Evolutionary conservation across 2,888 invertebrate species (phyloP).

Genomic region (Stegophylla sp.): DNA sequence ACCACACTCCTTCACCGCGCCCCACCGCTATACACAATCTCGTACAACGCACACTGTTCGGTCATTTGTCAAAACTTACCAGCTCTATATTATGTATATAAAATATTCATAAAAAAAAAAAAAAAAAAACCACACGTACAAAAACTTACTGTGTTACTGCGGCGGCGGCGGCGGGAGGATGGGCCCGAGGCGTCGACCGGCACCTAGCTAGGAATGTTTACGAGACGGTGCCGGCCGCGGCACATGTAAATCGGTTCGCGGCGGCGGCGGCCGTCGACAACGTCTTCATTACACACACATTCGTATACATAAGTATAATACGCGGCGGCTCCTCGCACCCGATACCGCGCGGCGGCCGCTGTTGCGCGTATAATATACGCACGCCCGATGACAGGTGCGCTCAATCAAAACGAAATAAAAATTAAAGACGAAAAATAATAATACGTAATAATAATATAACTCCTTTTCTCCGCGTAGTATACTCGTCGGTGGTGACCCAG

Average conservation of each 20-base stretch:
- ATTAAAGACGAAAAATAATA: too few species aligned
- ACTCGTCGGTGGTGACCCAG: too few species aligned
- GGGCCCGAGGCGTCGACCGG: constrained; percentile 45
- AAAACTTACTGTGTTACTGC: not conserved
- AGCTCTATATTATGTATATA: not conserved
- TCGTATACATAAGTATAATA: too few species aligned
- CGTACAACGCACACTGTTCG: not conserved
- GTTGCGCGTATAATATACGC: not conserved
- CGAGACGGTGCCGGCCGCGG: constrained; percentile 4
- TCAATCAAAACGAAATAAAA: not conserved
- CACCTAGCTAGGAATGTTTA: constrained; percentile 53
- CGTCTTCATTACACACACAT: constrained; percentile 54
- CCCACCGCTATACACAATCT: not conserved
- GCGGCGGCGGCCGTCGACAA: constrained; percentile 11
- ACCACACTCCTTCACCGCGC: not conserved
- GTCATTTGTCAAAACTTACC: constrained; percentile 40
- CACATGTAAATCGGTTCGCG: constrained; percentile 45
- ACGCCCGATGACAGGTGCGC: constrained; percentile 28
- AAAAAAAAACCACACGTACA: constrained; percentile 23
- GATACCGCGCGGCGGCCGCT: not conserved
- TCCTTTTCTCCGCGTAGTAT: not conserved
- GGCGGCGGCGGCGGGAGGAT: not conserved
- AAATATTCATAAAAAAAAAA: not conserved
- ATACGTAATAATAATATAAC: not conserved
- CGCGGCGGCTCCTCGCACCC: not conserved